phyloP scores from a whole-genome alignment of 2,888 invertebrate genomes.

The Boloria selene region DNA sequence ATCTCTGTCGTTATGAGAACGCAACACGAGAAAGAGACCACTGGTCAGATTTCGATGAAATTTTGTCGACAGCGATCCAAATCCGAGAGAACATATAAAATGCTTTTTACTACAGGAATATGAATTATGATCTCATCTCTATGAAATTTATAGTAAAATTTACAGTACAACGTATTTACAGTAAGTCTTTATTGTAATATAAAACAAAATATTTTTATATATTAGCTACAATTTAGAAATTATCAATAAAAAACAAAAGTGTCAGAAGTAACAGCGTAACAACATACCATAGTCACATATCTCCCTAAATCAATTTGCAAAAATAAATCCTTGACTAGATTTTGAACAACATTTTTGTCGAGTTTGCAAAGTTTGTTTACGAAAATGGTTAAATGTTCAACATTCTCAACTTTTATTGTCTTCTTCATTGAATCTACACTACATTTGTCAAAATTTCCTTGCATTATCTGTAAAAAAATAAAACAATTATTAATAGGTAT shows the following conservation, averaged over 20 bases:
- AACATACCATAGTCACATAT: slow-evolving; percentile 76
- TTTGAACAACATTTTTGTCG: slow-evolving; percentile 63
- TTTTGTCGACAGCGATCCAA: too few relatives aligned
- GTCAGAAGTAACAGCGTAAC: background rate
- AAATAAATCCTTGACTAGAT: slow-evolving; percentile 68
- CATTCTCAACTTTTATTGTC: slow-evolving; percentile 44
- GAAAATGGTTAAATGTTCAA: slow-evolving; percentile 54
- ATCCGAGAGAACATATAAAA: too few relatives aligned
- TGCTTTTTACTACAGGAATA: too few relatives aligned
- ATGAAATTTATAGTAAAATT: too few relatives aligned
- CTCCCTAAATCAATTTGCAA: slow-evolving; percentile 77
- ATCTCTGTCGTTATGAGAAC: too few relatives aligned
- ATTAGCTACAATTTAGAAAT: too few relatives aligned
- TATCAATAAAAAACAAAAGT: background rate
- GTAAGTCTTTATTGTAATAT: too few relatives aligned
- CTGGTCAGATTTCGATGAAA: too few relatives aligned
- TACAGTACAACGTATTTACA: too few relatives aligned
- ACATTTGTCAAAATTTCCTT: slow-evolving; percentile 60
- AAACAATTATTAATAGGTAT: background rate
- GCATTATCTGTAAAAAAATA: slow-evolving; percentile 59
- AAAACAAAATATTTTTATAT: too few relatives aligned
- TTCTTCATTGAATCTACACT: slow-evolving; percentile 48
- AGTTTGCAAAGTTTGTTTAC: slow-evolving; percentile 68
- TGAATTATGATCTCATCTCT: too few relatives aligned
- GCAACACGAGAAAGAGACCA: too few relatives aligned